A percentile compares a stretch with the other conserved stretches of the same genome.
Conservation (phyloP, 2,113 vertebrate species). For the Anhinga anhinga region DNA sequence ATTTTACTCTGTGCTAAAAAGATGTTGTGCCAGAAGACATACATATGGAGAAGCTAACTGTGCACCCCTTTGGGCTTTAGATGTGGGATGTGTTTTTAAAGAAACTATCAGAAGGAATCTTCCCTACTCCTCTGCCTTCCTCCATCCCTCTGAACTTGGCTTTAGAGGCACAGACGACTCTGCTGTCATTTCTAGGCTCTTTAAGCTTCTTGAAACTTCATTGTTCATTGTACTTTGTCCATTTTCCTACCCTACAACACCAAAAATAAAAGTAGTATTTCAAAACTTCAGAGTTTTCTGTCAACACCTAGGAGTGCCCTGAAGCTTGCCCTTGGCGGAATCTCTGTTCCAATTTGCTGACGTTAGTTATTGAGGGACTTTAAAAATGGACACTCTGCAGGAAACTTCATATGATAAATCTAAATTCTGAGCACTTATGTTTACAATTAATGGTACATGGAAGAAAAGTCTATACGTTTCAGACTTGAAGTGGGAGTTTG, state of each 20-base stretch:
- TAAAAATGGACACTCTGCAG: background rate
- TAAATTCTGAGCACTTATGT: background rate
- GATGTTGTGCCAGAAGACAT: background rate
- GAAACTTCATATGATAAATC: background rate
- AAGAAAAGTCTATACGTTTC: background rate
- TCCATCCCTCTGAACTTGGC: background rate
- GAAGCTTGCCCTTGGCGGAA: background rate
- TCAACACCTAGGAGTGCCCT: background rate
- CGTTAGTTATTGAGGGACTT: background rate
- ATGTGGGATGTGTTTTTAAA: background rate
- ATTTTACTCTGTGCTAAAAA: background rate
- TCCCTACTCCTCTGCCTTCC: background rate
- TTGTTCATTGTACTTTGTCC: background rate
- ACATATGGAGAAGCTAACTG: background rate
- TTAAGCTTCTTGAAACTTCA: background rate
- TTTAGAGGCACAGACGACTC: background rate
- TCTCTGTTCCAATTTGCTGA: background rate
- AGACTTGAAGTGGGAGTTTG: constrained; percentile 2
- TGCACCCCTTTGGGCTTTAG: background rate
- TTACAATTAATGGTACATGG: background rate
- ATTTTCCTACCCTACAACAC: background rate
- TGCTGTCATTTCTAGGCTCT: background rate
- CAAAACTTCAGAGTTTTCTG: background rate
- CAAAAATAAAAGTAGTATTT: background rate
- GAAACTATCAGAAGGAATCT: background rate